Base-by-base conservation (phyloP, 2,797 vertebrate species). In the Catostomus latipinnis region DNA sequence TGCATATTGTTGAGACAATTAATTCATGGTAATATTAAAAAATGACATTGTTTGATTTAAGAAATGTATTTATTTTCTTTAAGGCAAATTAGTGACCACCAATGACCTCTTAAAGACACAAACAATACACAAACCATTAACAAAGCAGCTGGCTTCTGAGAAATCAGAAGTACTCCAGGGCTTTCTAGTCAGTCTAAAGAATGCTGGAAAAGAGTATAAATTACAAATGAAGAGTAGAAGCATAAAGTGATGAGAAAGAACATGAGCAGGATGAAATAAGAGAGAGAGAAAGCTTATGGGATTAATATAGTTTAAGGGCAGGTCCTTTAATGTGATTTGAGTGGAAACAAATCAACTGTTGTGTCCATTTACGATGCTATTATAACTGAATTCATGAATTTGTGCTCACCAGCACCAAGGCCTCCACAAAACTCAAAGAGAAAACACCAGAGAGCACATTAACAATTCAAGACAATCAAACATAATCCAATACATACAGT, bases 391-490 rank as follows among this genome's bases (percentile, higher is more conserved):
- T 61, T 53, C 3, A 78, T 62, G 58, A 6, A 70, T 45, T 11
- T 9, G 49, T 13, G 58, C 56, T 60, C 18, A 8, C 54, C 53
- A 48, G 54, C 65, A 18, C 53, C 22, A 7, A 11, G 18, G 6
- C 65, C 18, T 50, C 12, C 16, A 60, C 18, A 61, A 62, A 61
- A 70, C 5, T 52, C 53, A 16, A 4, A 22, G 18, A 60, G 6
- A 34, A 10, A 70, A 18, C 43, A 22, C 45, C 48, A 61, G 65
- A 68, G 76, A 62, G 66, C 10, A 78, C 76, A 70, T 78, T 78
- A 78, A 62, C 57, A 69, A 78, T 78, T 78, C 48, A 61, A 76
- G 53, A 62, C 66, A 78, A 53, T 62, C 67, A 45, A 62, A 62
- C n/a, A 7, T 48, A 13, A 53, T 56, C 14, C 61, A 6, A 11